A percentile compares a stretch with the other conserved stretches of the same genome.
These are phyloP conservation scores for Drosophila arizonae DNA, from an alignment of 1,140 invertebrate species.

Conservation along the genomic window DNA sequence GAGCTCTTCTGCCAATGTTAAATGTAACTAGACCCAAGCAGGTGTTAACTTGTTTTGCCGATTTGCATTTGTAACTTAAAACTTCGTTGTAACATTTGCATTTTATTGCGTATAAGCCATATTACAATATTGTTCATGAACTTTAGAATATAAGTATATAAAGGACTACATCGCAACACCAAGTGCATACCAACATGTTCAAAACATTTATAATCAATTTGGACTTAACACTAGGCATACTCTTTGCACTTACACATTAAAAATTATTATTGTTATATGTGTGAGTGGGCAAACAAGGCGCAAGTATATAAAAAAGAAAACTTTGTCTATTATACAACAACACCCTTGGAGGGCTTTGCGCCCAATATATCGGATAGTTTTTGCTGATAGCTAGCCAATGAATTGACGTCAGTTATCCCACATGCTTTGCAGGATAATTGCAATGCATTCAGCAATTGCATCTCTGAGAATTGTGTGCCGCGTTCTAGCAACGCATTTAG, in stretches of 20 bases:
- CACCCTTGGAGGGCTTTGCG: slow-evolving; percentile 76
- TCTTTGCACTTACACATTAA: slow-evolving; percentile 57
- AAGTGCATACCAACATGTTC: slow-evolving; percentile 65
- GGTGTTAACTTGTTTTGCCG: no score
- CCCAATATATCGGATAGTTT: slow-evolving; percentile 85
- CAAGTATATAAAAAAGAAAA: slow-evolving; percentile 32
- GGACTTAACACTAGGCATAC: slow-evolving; percentile 55
- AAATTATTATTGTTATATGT: slow-evolving; percentile 39
- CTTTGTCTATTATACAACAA: slow-evolving; percentile 63
- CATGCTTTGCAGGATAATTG: slow-evolving; percentile 86
- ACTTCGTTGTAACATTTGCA: slow-evolving; percentile 59
- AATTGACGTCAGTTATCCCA: slow-evolving; percentile 82
- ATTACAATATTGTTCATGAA: slow-evolving; percentile 65
- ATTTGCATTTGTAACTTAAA: not conserved
- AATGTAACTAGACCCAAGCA: no score
- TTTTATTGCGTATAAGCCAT: slow-evolving; percentile 71
- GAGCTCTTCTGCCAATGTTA: no score
- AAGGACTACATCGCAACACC: slow-evolving; percentile 60
- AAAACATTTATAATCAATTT: slow-evolving; percentile 64
- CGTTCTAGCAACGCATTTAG: slow-evolving; percentile 91
- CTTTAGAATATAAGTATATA: slow-evolving; percentile 64
- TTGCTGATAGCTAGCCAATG: slow-evolving; percentile 83
- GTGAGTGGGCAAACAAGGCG: slow-evolving; percentile 27
- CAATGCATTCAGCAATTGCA: slow-evolving; percentile 93
- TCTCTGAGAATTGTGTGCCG: slow-evolving; percentile 91